A percentile compares a stretch with the other conserved stretches of the same genome.
phyloP scores from a whole-genome alignment of 2,888 invertebrate species.

The Stratiomys singularior region DNA sequence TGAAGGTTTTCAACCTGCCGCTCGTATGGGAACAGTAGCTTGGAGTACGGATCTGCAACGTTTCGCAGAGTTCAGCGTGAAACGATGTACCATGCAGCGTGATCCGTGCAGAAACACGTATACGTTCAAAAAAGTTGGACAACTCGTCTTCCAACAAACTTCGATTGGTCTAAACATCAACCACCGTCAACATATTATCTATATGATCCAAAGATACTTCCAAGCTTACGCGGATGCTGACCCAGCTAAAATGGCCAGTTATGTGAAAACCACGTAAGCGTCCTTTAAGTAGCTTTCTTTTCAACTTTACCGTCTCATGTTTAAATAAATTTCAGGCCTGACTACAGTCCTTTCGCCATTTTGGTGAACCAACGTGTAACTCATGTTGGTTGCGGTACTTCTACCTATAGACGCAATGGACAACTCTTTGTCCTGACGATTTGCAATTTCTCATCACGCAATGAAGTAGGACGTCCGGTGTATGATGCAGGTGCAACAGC shows the following conservation, averaged over 20 bases:
- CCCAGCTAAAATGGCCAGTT: conserved; percentile 10
- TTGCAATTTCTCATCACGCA: conserved; percentile 56
- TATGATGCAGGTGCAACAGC: conserved; percentile 51
- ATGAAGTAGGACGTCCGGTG: conserved; percentile 49
- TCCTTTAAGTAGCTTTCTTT: background rate
- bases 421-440: conserved; percentile 13
- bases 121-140: conserved; percentile 27
- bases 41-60: conserved; percentile 53
- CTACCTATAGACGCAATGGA: background rate
- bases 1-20: conserved; percentile 48
- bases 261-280: background rate
- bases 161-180: conserved; percentile 52
- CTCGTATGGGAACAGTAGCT: conserved; percentile 52
- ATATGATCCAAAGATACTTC: conserved; percentile 26
- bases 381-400: conserved; percentile 1
- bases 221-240: background rate
- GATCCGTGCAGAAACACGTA: conserved; percentile 54
- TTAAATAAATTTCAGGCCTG: conserved; percentile 44
- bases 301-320: background rate
- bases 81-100: conserved; percentile 49
- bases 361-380: conserved; percentile 47
- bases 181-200: conserved; percentile 34
- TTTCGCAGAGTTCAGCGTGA: conserved; percentile 53
- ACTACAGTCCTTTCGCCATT: conserved; percentile 54
- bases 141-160: conserved; percentile 29